These are phyloP conservation scores for Erpobdella octoculata DNA, from an alignment of 2,888 invertebrate species.

Conservation along the genomic window DNA sequence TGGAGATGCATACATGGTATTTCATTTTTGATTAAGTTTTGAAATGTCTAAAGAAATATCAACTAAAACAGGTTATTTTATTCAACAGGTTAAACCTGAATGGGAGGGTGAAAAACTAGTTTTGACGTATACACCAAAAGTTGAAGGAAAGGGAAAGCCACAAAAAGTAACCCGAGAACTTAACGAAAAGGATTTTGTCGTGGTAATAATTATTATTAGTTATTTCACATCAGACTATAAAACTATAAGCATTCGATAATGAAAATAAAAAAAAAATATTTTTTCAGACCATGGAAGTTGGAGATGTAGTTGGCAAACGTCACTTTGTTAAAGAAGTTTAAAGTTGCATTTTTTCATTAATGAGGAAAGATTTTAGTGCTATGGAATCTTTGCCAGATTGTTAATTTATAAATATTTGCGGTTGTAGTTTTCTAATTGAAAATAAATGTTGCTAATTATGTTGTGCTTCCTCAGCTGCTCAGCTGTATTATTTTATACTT, in stretches of 20 bases:
- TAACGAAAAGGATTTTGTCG: constrained; percentile 17
- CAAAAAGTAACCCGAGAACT: constrained; percentile 18
- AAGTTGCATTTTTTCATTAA: too few species aligned
- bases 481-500: too few species aligned
- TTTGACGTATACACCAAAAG: constrained; percentile 13
- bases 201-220: constrained; percentile 2
- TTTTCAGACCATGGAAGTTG: constrained; percentile 22
- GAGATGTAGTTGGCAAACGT: constrained; percentile 7
- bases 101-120: constrained; percentile 29
- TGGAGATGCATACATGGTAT: constrained; percentile 22
- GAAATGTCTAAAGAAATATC: neutral
- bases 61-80: neutral
- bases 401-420: too few species aligned
- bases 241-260: neutral
- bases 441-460: too few species aligned
- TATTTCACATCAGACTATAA: neutral
- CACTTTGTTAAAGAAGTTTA: constrained; percentile 4
- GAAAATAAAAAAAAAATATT: neutral
- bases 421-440: too few species aligned
- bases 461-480: too few species aligned
- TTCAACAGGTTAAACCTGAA: constrained; percentile 25
- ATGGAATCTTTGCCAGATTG: too few species aligned
- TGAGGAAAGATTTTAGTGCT: too few species aligned
- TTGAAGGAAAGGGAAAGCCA: constrained; percentile 11
- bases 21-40: neutral